Evolutionary conservation across 2,888 invertebrate species (phyloP).

Genomic region (Eilema sororculum): DNA sequence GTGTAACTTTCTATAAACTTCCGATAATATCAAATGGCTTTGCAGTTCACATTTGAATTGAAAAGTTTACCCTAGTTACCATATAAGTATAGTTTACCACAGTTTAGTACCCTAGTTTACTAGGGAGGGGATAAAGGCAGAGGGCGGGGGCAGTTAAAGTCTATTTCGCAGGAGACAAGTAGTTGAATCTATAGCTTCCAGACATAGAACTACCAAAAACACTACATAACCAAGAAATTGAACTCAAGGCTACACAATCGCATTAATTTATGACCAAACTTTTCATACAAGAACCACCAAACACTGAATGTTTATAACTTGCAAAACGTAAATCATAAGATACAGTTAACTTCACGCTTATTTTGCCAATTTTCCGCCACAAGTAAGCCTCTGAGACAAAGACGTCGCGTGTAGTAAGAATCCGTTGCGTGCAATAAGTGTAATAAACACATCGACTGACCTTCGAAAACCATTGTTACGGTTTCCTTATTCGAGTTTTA

Average conservation of each 20-base stretch:
- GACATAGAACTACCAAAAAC: not conserved
- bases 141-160: not conserved
- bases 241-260: not conserved
- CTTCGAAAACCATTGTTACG: constrained; percentile 24
- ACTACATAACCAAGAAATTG: not conserved
- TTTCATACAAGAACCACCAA: not conserved
- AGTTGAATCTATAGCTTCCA: not conserved
- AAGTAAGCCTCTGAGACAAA: constrained; percentile 14
- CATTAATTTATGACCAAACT: not conserved
- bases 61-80: too few relatives aligned
- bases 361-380: constrained; percentile 20
- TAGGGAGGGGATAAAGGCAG: not conserved
- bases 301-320: constrained; percentile 1
- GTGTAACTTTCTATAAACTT: too few relatives aligned
- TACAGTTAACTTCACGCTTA: constrained; percentile 19
- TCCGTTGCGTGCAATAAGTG: constrained; percentile 18
- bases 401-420: constrained; percentile 19
- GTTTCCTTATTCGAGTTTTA: constrained; percentile 18
- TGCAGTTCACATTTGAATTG: not conserved
- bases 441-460: constrained; percentile 16
- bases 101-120: not conserved
- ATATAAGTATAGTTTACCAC: too few relatives aligned
- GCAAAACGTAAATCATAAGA: constrained; percentile 1
- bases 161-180: not conserved
- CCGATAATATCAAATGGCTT: not conserved